Evolutionary conservation across 2,113 vertebrate species (phyloP).

Genomic region (Prietella phreatophila): DNA sequence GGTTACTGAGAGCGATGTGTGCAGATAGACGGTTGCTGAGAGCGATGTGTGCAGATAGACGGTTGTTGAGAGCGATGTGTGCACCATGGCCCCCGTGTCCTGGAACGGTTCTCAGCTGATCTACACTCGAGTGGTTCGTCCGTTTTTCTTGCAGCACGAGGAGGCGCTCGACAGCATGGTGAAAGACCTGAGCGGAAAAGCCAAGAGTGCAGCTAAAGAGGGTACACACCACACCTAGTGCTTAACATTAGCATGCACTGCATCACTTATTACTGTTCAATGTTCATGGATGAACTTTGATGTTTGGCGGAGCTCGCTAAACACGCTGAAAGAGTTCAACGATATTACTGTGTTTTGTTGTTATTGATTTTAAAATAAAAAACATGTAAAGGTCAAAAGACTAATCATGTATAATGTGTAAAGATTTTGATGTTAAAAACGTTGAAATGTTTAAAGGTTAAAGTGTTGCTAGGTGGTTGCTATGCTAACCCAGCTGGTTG

Average conservation of each 20-base stretch:
- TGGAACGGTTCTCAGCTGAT: conserved; percentile 91
- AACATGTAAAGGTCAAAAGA: not conserved
- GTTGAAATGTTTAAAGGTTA: not conserved
- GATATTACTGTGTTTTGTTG: not conserved
- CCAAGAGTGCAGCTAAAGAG: conserved; percentile 72
- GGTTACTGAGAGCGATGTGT: no score
- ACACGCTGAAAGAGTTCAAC: not conserved
- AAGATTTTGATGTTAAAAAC: not conserved
- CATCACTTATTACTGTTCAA: not conserved
- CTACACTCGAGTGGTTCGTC: conserved; percentile 79
- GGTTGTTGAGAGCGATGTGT: no score
- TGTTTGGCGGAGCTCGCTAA: not conserved
- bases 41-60: no score
- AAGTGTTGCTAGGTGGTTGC: not conserved
- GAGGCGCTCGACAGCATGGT: conserved; percentile 75
- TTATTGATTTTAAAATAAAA: not conserved
- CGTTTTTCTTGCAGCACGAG: conserved; percentile 87
- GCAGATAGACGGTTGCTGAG: no score
- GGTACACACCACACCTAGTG: conserved; percentile 67
- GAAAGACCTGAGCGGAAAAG: conserved; percentile 74
- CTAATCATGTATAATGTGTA: not conserved
- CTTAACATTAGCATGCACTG: not conserved
- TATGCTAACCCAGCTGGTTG: not conserved
- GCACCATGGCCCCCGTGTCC: conserved; percentile 87
- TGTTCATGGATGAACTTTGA: not conserved